phyloP scores from a whole-genome alignment of 2,888 invertebrate genomes.

The Eupithecia insigniata region DNA sequence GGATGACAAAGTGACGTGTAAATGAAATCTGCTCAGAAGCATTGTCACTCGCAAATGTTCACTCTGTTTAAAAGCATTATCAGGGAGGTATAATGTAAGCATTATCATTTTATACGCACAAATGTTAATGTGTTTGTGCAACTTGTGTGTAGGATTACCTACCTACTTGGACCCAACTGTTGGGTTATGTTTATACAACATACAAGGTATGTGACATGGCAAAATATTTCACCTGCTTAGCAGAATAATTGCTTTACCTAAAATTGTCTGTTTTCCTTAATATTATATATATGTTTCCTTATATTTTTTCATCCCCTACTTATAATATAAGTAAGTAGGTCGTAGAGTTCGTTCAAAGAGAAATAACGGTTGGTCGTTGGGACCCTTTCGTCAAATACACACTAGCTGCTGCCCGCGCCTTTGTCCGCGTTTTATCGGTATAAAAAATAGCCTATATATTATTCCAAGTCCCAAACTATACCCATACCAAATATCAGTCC shows the following conservation, averaged over 20 bases:
- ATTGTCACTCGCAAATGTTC: constrained; percentile 28
- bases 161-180: background rate
- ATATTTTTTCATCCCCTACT: too few relatives aligned
- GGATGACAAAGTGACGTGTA: constrained; percentile 23
- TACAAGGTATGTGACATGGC: background rate
- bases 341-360: background rate
- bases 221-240: background rate
- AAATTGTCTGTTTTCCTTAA: background rate
- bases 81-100: constrained; percentile 16
- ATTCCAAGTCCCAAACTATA: too few relatives aligned
- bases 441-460: too few relatives aligned
- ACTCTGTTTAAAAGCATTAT: constrained; percentile 28
- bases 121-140: constrained; percentile 15
- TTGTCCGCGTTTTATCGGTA: too few relatives aligned
- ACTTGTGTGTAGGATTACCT: constrained; percentile 7
- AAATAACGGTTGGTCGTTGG: background rate
- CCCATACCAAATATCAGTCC: too few relatives aligned
- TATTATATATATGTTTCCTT: too few relatives aligned
- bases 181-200: background rate
- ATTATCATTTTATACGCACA: constrained; percentile 17
- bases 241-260: background rate
- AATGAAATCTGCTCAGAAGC: constrained; percentile 27
- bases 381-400: background rate
- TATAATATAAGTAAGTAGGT: too few relatives aligned
- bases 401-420: too few relatives aligned